These are phyloP conservation scores for Trichonephila inaurata DNA, from an alignment of 1,140 invertebrate genomes.

Conservation along the genomic window DNA sequence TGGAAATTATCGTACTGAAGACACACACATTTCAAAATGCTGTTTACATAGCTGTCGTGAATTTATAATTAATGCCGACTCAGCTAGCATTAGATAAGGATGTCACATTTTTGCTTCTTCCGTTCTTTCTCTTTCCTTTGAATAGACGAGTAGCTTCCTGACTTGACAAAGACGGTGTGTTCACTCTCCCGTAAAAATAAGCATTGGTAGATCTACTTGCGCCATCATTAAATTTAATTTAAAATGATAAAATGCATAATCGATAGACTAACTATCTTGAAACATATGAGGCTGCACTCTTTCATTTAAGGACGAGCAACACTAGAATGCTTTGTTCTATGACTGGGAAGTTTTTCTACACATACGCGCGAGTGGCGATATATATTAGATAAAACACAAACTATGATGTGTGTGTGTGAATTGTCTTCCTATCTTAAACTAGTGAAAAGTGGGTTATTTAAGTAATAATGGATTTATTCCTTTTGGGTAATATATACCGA, in stretches of 20 bases:
- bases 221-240: background rate
- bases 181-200: background rate
- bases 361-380: no score
- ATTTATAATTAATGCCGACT: slow-evolving; percentile 13
- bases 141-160: background rate
- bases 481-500: no score
- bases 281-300: no score
- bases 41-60: slow-evolving; percentile 33
- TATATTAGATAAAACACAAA: no score
- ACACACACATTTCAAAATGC: background rate
- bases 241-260: background rate
- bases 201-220: background rate
- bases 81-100: background rate
- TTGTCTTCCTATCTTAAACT: no score
- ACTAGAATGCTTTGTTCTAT: no score
- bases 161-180: background rate
- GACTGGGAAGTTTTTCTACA: no score
- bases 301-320: no score
- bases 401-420: no score
- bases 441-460: no score
- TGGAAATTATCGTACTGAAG: background rate
- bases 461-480: no score
- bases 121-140: background rate
- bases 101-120: background rate
- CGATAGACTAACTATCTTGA: no score